These are phyloP conservation scores for Pygathrix nemaeus DNA, from an alignment of 2,113 vertebrate genomes.

Conservation along the genomic window DNA sequence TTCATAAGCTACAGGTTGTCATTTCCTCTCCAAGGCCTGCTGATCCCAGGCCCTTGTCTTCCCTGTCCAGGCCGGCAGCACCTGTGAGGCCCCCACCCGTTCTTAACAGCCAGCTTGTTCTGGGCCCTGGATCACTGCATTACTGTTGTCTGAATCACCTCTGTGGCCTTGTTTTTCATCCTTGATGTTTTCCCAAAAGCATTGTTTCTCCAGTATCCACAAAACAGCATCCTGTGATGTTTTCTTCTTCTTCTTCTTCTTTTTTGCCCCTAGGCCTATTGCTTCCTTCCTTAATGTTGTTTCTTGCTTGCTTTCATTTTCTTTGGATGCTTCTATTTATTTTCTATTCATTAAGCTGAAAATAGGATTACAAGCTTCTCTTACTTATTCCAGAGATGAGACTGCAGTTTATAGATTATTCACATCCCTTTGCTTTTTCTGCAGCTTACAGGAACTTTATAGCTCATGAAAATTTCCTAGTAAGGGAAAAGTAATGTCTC, in stretches of 20 bases:
- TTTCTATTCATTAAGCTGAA: constrained; percentile 57
- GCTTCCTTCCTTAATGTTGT: constrained; percentile 18
- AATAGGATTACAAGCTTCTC: constrained; percentile 45
- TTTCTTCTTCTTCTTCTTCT: background rate
- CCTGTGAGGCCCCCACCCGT: background rate
- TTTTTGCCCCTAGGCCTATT: background rate
- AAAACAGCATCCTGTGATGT: background rate
- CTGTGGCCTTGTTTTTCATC: background rate
- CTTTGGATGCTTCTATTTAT: constrained; percentile 53
- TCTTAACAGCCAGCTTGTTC: background rate
- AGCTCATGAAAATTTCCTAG: constrained; percentile 6
- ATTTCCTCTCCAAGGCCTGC: constrained; percentile 29
- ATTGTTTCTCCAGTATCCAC: background rate
- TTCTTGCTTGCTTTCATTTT: constrained; percentile 58
- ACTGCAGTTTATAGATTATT: background rate
- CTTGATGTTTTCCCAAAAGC: background rate
- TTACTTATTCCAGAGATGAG: constrained; percentile 11
- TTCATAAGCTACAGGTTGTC: background rate
- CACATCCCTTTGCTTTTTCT: background rate
- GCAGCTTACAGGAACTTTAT: background rate
- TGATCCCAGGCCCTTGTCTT: background rate
- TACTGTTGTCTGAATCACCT: background rate
- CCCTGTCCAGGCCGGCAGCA: constrained; percentile 13
- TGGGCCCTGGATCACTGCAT: background rate
- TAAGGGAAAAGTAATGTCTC: background rate